Conservation (phyloP, 30 jellyfish, hydroid and myxozoan genomes). For the Cassiopea andromeda region DNA sequence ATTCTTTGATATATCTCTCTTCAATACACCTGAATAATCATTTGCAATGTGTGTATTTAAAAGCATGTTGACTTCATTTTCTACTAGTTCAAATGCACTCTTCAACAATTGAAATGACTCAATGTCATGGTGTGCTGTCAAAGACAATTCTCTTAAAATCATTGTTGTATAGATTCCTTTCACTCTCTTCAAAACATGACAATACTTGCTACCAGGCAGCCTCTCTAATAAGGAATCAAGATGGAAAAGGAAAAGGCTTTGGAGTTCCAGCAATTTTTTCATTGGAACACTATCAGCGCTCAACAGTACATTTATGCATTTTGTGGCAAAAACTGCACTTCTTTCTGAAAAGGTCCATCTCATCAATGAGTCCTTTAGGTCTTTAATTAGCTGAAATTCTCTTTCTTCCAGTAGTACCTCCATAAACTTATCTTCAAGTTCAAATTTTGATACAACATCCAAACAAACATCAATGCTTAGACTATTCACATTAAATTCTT, state of each 20-base stretch:
- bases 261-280: background rate
- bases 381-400: background rate
- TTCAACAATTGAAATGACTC: background rate
- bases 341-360: slow-evolving; percentile 21
- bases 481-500: background rate
- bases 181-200: background rate
- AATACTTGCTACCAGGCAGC: background rate
- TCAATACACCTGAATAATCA: background rate
- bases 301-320: slow-evolving; percentile 8
- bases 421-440: background rate
- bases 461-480: slow-evolving; percentile 21
- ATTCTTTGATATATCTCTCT: background rate
- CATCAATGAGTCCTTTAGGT: slow-evolving; percentile 7
- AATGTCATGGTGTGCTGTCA: background rate
- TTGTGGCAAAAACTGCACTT: background rate
- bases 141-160: background rate
- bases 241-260: background rate
- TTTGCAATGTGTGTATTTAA: background rate
- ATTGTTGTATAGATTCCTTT: background rate
- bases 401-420: slow-evolving; percentile 2
- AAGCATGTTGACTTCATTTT: background rate
- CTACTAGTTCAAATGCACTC: background rate
- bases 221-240: background rate
- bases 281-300: no score
- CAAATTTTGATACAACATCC: background rate